Conservation (phyloP, 2,888 invertebrate genomes). For the Lutraria lutraria region DNA sequence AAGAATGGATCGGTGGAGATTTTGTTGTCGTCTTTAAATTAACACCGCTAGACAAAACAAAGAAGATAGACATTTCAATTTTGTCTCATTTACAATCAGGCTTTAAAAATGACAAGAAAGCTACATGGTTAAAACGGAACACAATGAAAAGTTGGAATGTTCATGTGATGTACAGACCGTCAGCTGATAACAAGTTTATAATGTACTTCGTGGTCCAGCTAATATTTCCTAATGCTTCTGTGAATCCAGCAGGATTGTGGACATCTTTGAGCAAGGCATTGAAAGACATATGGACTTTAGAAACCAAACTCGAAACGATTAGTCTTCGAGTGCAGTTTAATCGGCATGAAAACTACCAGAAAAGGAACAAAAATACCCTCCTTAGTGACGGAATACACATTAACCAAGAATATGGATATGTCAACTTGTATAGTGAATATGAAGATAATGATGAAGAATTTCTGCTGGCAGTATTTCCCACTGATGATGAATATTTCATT, state of each 20-base stretch:
- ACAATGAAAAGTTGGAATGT: constrained; percentile 7
- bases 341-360: neutral
- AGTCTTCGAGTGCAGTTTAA: neutral
- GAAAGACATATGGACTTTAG: neutral
- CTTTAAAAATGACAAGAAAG: neutral
- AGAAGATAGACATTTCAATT: neutral
- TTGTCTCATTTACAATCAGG: neutral
- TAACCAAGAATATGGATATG: too few relatives aligned
- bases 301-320: neutral
- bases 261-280: neutral
- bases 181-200: neutral
- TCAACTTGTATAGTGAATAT: too few relatives aligned
- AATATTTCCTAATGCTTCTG: neutral
- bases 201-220: neutral
- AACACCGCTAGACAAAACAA: neutral
- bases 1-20: constrained; percentile 23
- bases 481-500: too few relatives aligned
- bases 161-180: neutral
- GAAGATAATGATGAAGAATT: too few relatives aligned
- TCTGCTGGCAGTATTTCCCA: too few relatives aligned
- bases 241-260: neutral
- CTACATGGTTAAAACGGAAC: neutral
- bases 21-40: constrained; percentile 19
- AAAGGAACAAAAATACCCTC: neutral
- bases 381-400: too few relatives aligned